Percentiles rank a stretch among this genome's conserved stretches.
Conservation (phyloP, 2,888 invertebrate species). For the Nowickia ferox region DNA sequence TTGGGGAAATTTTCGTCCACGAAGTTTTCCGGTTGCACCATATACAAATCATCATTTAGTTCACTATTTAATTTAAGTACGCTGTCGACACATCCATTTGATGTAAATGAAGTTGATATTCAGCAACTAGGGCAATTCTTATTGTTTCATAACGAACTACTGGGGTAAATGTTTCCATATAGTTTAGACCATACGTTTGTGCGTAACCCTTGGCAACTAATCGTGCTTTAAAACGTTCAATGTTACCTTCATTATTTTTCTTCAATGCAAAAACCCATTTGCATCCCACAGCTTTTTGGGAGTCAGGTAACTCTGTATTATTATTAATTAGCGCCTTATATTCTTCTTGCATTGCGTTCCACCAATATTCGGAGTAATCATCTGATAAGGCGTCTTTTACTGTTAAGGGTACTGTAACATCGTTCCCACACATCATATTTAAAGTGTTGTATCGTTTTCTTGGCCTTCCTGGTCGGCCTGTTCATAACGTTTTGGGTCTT, state of each 20-base stretch:
- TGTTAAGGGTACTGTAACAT: slow-evolving; percentile 51
- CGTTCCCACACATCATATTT: slow-evolving; percentile 43
- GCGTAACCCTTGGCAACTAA: slow-evolving; percentile 63
- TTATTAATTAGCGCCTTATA: slow-evolving; percentile 58
- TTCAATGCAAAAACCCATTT: slow-evolving; percentile 18
- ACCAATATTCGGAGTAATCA: slow-evolving; percentile 56
- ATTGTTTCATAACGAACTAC: slow-evolving; percentile 70
- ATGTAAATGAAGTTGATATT: too few species aligned
- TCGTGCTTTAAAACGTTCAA: slow-evolving; percentile 44
- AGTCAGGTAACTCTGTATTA: slow-evolving; percentile 48
- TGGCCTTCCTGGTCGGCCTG: slow-evolving; percentile 59
- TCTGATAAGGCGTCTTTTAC: slow-evolving; percentile 66
- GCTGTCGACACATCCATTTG: not conserved
- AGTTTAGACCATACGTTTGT: slow-evolving; percentile 64
- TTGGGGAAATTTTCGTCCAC: slow-evolving; percentile 17
- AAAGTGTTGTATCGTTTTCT: slow-evolving; percentile 57
- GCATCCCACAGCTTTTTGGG: slow-evolving; percentile 28
- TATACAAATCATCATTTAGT: slow-evolving; percentile 49
- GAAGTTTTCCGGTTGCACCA: slow-evolving; percentile 61
- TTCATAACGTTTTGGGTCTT: slow-evolving; percentile 46
- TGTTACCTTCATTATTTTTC: slow-evolving; percentile 1
- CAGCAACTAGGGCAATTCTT: slow-evolving; percentile 69
- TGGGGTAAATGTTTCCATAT: slow-evolving; percentile 65
- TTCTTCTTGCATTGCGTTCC: slow-evolving; percentile 65
- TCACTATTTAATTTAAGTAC: too few species aligned